Conservation (phyloP, 2,888 invertebrate species). For the Xestia xanthographa region DNA sequence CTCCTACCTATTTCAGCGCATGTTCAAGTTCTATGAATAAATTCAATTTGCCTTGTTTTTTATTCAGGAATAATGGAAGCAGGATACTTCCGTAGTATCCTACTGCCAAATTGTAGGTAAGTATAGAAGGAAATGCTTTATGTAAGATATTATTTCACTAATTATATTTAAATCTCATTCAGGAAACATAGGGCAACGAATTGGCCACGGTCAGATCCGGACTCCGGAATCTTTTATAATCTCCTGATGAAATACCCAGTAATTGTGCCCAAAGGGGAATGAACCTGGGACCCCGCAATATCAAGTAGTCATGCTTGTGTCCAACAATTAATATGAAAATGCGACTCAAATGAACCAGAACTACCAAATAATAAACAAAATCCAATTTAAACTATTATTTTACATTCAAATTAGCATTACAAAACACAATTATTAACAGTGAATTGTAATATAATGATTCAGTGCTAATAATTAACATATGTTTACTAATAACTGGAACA, state of each 20-base stretch:
- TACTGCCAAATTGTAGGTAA: background rate
- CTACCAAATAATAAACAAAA: slow-evolving; percentile 10
- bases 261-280: background rate
- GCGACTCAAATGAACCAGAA: background rate
- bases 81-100: background rate
- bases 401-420: slow-evolving; percentile 46
- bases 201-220: background rate
- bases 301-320: background rate
- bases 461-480: slow-evolving; percentile 67
- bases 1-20: slow-evolving; percentile 15
- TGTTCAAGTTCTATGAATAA: slow-evolving; percentile 4
- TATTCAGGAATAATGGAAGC: background rate
- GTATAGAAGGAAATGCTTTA: background rate
- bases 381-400: slow-evolving; percentile 38
- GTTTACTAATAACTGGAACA: slow-evolving; percentile 66
- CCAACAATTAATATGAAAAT: background rate
- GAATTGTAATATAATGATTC: slow-evolving; percentile 59
- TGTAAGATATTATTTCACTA: background rate
- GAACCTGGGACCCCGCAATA: background rate
- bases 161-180: background rate
- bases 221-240: background rate
- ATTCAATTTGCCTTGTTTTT: background rate
- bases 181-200: background rate
- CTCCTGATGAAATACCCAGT: background rate
- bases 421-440: slow-evolving; percentile 48